phyloP scores from a whole-genome alignment of 1,140 invertebrate species.

The Cotesia typhae region DNA sequence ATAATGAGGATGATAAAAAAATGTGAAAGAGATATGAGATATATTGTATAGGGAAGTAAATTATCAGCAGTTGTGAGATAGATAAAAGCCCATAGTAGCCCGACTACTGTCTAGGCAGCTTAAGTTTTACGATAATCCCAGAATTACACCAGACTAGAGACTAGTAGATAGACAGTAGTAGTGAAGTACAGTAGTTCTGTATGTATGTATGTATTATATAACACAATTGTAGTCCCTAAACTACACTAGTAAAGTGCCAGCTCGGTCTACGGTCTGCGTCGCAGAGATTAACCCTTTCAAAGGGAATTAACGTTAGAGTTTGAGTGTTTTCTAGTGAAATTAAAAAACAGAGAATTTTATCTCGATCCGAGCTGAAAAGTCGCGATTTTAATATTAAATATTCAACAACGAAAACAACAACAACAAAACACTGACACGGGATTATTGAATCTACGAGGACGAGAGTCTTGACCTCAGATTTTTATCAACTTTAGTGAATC shows the following conservation, averaged over 20 bases:
- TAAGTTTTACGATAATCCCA: neutral
- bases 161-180: neutral
- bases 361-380: neutral
- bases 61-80: slow-evolving; percentile 15
- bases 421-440: no score
- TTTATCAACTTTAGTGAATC: no score
- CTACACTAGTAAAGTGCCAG: slow-evolving; percentile 1
- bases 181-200: neutral
- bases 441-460: no score
- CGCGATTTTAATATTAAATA: no score
- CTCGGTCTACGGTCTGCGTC: neutral
- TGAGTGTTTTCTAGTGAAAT: slow-evolving; percentile 2
- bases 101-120: neutral
- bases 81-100: neutral
- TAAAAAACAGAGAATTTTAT: neutral
- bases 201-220: no score
- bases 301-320: neutral
- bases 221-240: neutral
- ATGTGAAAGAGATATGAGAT: neutral
- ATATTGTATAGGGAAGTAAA: neutral
- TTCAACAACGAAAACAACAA: no score
- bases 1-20: neutral
- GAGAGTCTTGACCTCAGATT: no score
- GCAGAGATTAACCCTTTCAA: slow-evolving; percentile 6
- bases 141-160: slow-evolving; percentile 4